These are phyloP conservation scores for Morelia viridis DNA, from an alignment of 2,797 vertebrate genomes.

Conservation along the genomic window DNA sequence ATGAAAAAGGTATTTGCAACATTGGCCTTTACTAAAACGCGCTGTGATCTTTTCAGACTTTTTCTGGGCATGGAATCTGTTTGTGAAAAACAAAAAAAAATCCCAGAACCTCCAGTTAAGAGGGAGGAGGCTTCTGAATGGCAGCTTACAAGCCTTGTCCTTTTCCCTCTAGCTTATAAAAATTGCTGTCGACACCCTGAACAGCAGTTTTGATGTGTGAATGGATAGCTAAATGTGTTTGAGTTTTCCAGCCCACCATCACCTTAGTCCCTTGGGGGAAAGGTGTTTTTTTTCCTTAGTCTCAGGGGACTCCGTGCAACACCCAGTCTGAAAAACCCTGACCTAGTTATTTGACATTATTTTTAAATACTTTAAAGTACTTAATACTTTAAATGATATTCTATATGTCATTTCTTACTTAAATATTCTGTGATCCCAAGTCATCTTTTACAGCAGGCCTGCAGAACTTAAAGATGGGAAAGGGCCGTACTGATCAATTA, in stretches of 20 bases:
- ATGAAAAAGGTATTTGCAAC: conserved; percentile 81
- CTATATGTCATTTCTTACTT: background rate
- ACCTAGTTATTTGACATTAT: background rate
- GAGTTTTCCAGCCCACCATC: background rate
- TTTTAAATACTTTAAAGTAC: background rate
- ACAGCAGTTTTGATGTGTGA: background rate
- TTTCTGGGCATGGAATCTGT: background rate
- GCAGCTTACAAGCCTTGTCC: background rate
- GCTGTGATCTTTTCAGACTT: background rate
- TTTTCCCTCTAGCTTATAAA: background rate
- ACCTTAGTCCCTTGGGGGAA: background rate
- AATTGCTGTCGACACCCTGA: background rate
- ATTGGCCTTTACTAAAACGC: background rate
- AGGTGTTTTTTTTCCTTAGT: background rate
- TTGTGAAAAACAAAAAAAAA: background rate
- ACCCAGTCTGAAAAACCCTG: background rate
- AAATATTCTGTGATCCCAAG: background rate
- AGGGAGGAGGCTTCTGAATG: background rate
- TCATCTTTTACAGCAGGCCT: background rate
- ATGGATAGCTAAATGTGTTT: background rate
- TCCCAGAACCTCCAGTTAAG: background rate
- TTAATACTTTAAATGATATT: background rate
- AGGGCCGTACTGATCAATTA: background rate
- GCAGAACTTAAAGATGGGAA: background rate
- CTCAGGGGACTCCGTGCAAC: background rate